Evolutionary conservation across 2,888 invertebrate genomes (phyloP).

Genomic region (Chelonus formosanus): DNA sequence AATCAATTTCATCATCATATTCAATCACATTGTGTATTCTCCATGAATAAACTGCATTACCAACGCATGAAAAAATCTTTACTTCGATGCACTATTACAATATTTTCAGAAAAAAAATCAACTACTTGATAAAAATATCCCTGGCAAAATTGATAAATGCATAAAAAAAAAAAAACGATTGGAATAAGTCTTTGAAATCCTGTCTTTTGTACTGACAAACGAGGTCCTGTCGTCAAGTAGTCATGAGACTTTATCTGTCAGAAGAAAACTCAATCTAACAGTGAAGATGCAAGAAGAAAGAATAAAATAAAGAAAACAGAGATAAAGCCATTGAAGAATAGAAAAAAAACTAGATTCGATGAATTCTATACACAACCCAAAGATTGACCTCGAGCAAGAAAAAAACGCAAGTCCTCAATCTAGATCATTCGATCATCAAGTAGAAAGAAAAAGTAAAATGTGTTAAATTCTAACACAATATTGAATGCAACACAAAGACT

Average conservation of each 20-base stretch:
- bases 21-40: too few species aligned
- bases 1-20: too few species aligned
- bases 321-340: slow-evolving; percentile 9
- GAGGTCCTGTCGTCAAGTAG: slow-evolving; percentile 6
- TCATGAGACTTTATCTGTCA: slow-evolving; percentile 5
- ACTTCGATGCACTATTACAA: too few species aligned
- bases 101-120: too few species aligned
- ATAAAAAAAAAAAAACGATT: not conserved
- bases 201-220: slow-evolving; percentile 2
- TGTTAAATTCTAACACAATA: not conserved
- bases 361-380: slow-evolving; percentile 17
- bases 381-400: slow-evolving; percentile 33
- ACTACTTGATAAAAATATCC: not conserved
- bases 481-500: too few species aligned
- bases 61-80: too few species aligned
- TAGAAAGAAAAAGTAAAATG: not conserved
- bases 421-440: slow-evolving; percentile 27
- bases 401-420: slow-evolving; percentile 31
- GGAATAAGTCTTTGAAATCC: not conserved
- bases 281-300: slow-evolving; percentile 6
- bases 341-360: slow-evolving; percentile 23
- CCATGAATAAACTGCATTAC: too few species aligned
- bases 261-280: slow-evolving; percentile 6
- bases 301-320: slow-evolving; percentile 1
- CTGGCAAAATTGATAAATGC: slow-evolving; percentile 2